These are phyloP conservation scores for Bombus consobrinus DNA, from an alignment of 1,140 invertebrate species.

Conservation along the genomic window DNA sequence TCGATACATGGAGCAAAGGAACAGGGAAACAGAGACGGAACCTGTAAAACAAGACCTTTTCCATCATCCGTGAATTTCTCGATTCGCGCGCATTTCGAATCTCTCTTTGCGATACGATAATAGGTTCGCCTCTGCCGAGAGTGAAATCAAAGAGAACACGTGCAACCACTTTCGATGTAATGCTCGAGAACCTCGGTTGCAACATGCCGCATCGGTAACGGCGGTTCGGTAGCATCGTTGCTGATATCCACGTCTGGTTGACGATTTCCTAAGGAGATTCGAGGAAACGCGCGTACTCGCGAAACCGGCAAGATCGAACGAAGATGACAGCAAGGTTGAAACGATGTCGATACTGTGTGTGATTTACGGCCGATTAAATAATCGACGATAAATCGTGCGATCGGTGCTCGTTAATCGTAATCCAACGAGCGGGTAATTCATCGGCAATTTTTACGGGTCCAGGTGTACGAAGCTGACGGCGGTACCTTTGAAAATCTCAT, in stretches of 20 bases:
- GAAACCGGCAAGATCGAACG: neutral
- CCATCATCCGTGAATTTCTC: neutral
- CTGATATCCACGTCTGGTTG: neutral
- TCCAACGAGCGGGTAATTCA: constrained; percentile 44
- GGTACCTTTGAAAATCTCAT: constrained; percentile 59
- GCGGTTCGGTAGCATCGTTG: neutral
- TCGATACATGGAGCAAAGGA: accelerated
- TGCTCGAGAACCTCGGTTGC: neutral
- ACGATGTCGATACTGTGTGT: neutral
- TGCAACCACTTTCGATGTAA: constrained; percentile 35
- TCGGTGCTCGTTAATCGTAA: constrained; percentile 47
- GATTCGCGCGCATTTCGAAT: neutral
- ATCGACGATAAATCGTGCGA: constrained; percentile 59
- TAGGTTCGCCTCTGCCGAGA: constrained; percentile 11
- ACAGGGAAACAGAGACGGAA: neutral
- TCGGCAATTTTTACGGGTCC: neutral
- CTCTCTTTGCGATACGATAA: neutral
- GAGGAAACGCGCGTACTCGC: accelerated
- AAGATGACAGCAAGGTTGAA: neutral
- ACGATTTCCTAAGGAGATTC: neutral
- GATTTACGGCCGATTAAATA: constrained; percentile 45
- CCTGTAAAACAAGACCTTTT: neutral
- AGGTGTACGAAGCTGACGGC: constrained; percentile 8
- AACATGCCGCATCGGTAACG: neutral
- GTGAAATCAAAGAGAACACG: constrained; percentile 34